Conservation (phyloP, 2,797 vertebrate genomes). For the Enteromius viviparus region DNA sequence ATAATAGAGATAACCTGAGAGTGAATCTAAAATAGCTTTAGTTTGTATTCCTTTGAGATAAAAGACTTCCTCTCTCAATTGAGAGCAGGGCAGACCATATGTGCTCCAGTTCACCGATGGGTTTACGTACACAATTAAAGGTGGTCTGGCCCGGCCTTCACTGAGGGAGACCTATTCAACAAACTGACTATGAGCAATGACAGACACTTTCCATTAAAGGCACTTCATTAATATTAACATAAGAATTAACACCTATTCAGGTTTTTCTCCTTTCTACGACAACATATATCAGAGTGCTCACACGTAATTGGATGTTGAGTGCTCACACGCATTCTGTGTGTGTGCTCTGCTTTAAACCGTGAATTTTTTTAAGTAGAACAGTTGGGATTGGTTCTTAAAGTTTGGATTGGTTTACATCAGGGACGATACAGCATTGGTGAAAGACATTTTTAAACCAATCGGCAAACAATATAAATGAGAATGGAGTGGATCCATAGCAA, state of each 20-base stretch:
- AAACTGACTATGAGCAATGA: constrained; percentile 50
- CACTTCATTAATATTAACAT: constrained; percentile 61
- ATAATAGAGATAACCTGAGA: constrained; percentile 58
- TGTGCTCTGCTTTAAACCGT: not conserved
- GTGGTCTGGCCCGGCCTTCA: constrained; percentile 45
- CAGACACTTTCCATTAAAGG: constrained; percentile 59
- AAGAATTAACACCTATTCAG: constrained; percentile 59
- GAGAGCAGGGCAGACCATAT: constrained; percentile 50
- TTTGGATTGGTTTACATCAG: constrained; percentile 1
- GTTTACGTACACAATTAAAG: constrained; percentile 55
- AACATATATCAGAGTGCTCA: constrained; percentile 35
- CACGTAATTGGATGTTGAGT: constrained; percentile 38
- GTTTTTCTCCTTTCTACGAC: constrained; percentile 38
- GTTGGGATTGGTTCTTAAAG: constrained; percentile 3
- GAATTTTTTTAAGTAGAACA: constrained; percentile 3
- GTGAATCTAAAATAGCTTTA: constrained; percentile 57
- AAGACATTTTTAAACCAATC: not conserved
- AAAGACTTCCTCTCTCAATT: constrained; percentile 43
- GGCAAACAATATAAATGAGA: not conserved
- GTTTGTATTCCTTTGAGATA: constrained; percentile 57
- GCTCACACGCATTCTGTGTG: not conserved
- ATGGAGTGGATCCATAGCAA: not conserved
- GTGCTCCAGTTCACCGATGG: constrained; percentile 47
- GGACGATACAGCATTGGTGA: not conserved
- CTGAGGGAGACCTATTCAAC: constrained; percentile 51